phyloP scores from a whole-genome alignment of 2,888 invertebrate genomes.

The Protophormia terraenovae region DNA sequence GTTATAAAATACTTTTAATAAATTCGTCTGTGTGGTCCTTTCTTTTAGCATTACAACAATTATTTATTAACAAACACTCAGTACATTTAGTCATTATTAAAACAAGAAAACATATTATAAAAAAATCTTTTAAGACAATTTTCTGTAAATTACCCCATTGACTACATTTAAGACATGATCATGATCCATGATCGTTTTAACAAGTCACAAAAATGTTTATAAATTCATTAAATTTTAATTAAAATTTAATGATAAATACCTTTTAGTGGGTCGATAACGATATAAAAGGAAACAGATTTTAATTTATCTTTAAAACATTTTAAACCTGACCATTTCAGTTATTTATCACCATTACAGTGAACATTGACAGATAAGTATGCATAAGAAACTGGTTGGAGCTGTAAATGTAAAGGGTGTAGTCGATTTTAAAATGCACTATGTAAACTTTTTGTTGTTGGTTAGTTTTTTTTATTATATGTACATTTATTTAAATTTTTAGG shows the following conservation, averaged over 20 bases:
- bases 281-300: conserved; percentile 33
- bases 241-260: conserved; percentile 59
- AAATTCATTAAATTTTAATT: conserved; percentile 56
- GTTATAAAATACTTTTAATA: conserved; percentile 3
- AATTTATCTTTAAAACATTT: conserved; percentile 13
- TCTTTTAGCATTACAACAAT: background rate
- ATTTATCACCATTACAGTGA: background rate
- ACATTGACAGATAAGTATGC: background rate
- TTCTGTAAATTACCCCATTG: conserved; percentile 48
- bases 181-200: conserved; percentile 55
- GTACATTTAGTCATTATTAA: too few species aligned
- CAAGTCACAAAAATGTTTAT: conserved; percentile 39
- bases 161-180: conserved; percentile 52
- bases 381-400: background rate
- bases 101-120: background rate
- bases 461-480: too few species aligned
- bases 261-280: conserved; percentile 29
- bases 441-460: background rate
- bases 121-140: background rate
- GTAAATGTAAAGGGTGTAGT: background rate
- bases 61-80: background rate
- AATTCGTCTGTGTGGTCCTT: conserved; percentile 49
- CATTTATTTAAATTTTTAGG: too few species aligned
- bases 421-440: background rate
- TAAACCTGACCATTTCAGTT: background rate